Evolutionary conservation across 2,113 vertebrate genomes (phyloP).

Genomic region (Gallinago paraguaiae): DNA sequence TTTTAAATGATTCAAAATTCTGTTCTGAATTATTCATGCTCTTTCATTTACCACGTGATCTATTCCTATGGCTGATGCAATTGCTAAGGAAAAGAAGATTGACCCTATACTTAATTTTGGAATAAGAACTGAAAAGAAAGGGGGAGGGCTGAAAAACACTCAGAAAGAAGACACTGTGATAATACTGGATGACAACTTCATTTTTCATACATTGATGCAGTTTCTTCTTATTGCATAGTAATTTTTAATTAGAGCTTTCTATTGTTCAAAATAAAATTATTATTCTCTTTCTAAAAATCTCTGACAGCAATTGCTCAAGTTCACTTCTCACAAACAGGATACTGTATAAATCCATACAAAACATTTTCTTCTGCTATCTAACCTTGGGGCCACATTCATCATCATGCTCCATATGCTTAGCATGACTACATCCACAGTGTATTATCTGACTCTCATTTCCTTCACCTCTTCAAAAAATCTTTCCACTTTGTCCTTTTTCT

Average conservation of each 20-base stretch:
- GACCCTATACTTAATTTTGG: background rate
- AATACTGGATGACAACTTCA: background rate
- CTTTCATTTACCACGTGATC: constrained; percentile 8
- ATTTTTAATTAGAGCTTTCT: background rate
- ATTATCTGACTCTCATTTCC: background rate
- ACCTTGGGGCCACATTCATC: background rate
- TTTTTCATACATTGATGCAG: background rate
- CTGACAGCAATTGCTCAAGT: background rate
- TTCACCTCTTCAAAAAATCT: background rate
- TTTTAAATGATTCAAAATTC: constrained; percentile 22
- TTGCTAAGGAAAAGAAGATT: background rate
- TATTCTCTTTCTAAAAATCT: background rate
- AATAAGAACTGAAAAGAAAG: background rate
- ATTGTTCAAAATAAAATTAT: background rate
- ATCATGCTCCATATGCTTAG: background rate
- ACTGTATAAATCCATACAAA: background rate
- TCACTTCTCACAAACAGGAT: background rate
- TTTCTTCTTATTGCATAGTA: background rate
- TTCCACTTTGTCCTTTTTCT: background rate
- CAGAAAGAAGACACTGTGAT: background rate
- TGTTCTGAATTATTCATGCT: constrained; percentile 25
- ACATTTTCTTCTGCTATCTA: background rate
- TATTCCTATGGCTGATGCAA: constrained; percentile 64
- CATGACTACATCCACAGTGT: background rate
- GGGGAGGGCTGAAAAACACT: background rate